These are phyloP conservation scores for Leptopilina clavipes DNA, from an alignment of 1,140 invertebrate genomes.

Conservation along the genomic window DNA sequence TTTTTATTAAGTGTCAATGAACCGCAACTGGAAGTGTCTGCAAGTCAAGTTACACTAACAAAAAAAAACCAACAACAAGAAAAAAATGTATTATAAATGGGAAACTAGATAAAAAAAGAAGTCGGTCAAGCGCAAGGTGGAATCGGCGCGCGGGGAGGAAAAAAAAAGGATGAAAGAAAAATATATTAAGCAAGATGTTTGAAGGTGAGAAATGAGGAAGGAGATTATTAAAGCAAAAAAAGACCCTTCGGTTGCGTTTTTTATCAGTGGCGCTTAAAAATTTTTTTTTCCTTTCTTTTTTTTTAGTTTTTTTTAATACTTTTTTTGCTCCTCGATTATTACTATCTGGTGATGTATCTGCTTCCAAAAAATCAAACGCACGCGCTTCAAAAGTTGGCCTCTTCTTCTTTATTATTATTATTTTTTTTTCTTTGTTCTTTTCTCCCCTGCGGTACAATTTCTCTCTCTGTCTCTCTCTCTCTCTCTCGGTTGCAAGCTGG, in stretches of 20 bases:
- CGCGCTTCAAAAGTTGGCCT: neutral
- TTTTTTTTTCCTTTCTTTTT: neutral
- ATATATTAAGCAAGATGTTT: conserved; percentile 8
- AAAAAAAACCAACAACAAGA: conserved; percentile 35
- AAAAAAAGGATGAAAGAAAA: neutral
- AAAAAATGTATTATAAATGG: neutral
- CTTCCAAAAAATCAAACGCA: neutral
- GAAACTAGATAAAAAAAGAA: conserved; percentile 49
- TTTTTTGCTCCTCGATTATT: too few species aligned
- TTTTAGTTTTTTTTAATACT: too few species aligned
- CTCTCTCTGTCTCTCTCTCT: too few species aligned
- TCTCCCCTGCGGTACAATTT: neutral
- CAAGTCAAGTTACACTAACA: neutral
- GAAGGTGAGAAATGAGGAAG: conserved; percentile 24
- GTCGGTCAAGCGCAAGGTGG: conserved; percentile 54
- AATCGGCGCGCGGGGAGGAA: neutral
- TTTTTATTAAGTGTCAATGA: conserved; percentile 6
- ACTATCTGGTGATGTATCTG: neutral
- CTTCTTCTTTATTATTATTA: neutral
- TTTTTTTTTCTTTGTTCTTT: neutral
- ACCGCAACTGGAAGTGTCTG: neutral
- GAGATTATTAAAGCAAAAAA: conserved; percentile 13
- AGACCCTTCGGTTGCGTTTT: neutral
- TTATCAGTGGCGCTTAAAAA: neutral
- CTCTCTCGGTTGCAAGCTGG: neutral